These are phyloP conservation scores for Drosophila equinoxialis DNA, from an alignment of 1,140 invertebrate genomes.

Conservation along the genomic window DNA sequence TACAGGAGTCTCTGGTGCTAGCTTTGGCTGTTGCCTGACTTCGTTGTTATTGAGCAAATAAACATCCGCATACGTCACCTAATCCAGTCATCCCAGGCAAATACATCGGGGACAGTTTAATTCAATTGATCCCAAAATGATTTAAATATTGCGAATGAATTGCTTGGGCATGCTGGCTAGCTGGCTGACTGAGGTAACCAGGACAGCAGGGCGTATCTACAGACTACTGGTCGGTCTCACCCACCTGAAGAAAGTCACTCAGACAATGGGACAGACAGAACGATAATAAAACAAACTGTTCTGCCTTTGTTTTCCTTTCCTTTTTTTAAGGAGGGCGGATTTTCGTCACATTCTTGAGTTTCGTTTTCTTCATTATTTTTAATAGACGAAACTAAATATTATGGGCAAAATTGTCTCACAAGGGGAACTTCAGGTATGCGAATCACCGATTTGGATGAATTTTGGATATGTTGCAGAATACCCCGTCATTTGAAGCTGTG, in stretches of 20 bases:
- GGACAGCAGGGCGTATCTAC: neutral
- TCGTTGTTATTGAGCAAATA: constrained; percentile 31
- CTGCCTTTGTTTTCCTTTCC: neutral
- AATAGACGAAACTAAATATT: constrained; percentile 7
- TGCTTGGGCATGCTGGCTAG: constrained; percentile 3
- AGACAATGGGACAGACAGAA: neutral
- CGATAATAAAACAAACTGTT: neutral
- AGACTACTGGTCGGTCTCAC: constrained; percentile 1
- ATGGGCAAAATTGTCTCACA: neutral
- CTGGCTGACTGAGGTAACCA: neutral
- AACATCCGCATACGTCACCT: constrained; percentile 29
- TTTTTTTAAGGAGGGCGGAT: neutral
- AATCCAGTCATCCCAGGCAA: constrained; percentile 23
- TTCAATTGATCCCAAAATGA: constrained; percentile 50
- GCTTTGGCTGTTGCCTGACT: neutral
- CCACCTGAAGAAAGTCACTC: neutral
- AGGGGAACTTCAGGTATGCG: no score
- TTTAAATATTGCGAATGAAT: constrained; percentile 39
- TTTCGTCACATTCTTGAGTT: neutral
- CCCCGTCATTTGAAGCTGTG: no score
- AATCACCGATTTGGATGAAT: no score
- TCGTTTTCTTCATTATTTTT: constrained; percentile 4
- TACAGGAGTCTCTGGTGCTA: constrained; percentile 1
- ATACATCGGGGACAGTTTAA: constrained; percentile 38
- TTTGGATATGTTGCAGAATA: no score